phyloP scores from a whole-genome alignment of 2,888 invertebrate species.

The Tachina lurida region DNA sequence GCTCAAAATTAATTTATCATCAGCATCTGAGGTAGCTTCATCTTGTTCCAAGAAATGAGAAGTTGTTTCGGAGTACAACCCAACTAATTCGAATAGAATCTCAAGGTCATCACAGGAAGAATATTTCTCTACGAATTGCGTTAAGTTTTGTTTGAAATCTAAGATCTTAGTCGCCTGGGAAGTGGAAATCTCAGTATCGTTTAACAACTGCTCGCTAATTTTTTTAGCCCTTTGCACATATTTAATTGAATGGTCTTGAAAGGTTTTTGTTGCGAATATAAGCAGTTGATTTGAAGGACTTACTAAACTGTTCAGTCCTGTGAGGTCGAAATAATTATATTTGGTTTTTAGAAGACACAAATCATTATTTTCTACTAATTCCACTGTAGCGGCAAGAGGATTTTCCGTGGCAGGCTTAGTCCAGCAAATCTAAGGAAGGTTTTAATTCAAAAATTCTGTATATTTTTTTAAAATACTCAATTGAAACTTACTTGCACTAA shows the following conservation, averaged over 20 bases:
- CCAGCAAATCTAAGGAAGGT: neutral
- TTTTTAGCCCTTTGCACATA: constrained; percentile 46
- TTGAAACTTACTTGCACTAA: constrained; percentile 24
- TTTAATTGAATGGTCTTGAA: constrained; percentile 28
- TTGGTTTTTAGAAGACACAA: constrained; percentile 14
- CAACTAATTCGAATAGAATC: constrained; percentile 58
- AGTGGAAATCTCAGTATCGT: constrained; percentile 29
- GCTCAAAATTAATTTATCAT: constrained; percentile 24
- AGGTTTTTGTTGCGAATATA: constrained; percentile 22
- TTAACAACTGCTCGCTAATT: constrained; percentile 54
- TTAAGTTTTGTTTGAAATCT: constrained; percentile 52
- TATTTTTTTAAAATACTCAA: neutral
- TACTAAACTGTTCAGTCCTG: neutral
- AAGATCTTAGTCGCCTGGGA: neutral
- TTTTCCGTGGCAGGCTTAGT: neutral
- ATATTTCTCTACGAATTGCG: constrained; percentile 41
- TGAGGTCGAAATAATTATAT: neutral
- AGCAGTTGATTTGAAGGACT: constrained; percentile 47
- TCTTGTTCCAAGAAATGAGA: constrained; percentile 47
- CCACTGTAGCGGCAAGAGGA: neutral
- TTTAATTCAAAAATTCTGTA: neutral
- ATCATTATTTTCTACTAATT: neutral
- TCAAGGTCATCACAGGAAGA: constrained; percentile 13
- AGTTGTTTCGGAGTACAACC: constrained; percentile 59
- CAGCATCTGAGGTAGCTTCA: neutral